Evolutionary conservation across 2,888 invertebrate genomes (phyloP), one percentile per base, ranked within the genome.

Genomic region (Carabus problematicus): DNA sequence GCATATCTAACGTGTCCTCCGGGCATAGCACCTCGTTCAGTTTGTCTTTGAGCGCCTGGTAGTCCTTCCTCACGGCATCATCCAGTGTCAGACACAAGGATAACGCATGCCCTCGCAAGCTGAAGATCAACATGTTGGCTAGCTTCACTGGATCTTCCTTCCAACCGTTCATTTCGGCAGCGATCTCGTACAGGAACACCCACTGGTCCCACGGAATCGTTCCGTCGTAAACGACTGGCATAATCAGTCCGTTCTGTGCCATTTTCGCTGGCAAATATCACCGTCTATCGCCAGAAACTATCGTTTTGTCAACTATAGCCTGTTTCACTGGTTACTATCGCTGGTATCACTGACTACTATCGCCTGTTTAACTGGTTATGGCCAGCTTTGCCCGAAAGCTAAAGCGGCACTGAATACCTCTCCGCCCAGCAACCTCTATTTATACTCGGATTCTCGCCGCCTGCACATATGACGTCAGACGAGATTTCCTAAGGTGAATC

Each of bases 151-250:
- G 52, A 41, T 60, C 54, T 43, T 39, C n/a, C 14, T 41, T 67
- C 67, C 67, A 67, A 9, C 60, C 49, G 54, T 67, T 67, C 60
- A 67, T 67, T 18, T 60, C 60, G 7, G 67, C 67, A 49, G 67
- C 67, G 12, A 67, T 49, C 54, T 67, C 67, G 42, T 67, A 67
- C 14, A 67, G 54, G 54, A 67, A 67, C 42, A 67, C 41, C 67
- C 67, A 67, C 41, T 67, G 67, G 8, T 67, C 67, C 67, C 67
- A 67, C 14, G 67, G 67, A 12, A 67, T 67, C 1, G 52, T 59
- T 39, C 67, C 67, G 43, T 67, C 67, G 60, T 67, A 67, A 9
- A 67, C 39, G 39, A 67, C 67, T 60, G 67, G 67, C 67, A 67
- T 67, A 19, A 67, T 60, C 39, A 67, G 19, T 19, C 64, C 56